A percentile compares a stretch with the other conserved stretches of the same genome.
Conservation (phyloP, 2,113 vertebrate genomes). For the Chunga burmeisteri region DNA sequence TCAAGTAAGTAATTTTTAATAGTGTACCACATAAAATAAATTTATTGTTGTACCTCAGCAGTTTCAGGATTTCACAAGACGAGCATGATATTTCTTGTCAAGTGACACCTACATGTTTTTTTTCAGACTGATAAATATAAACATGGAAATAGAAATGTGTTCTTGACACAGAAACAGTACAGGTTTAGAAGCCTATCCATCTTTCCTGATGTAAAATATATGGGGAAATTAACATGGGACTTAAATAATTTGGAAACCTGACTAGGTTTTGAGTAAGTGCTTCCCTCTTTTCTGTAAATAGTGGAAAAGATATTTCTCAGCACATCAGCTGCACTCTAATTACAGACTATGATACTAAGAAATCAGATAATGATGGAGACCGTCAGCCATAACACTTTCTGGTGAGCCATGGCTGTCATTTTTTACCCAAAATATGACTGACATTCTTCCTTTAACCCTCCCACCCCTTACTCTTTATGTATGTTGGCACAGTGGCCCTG, state of each 20-base stretch:
- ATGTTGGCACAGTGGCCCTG: neutral
- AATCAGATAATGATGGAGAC: conserved; percentile 19
- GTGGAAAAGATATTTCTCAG: conserved; percentile 23
- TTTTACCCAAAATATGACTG: conserved; percentile 35
- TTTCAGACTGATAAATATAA: neutral
- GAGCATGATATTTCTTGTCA: neutral
- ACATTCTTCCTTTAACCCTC: conserved; percentile 22
- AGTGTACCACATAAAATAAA: neutral
- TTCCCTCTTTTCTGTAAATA: neutral
- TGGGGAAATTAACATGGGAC: neutral
- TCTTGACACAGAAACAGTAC: neutral
- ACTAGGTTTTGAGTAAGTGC: neutral
- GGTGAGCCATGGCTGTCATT: neutral
- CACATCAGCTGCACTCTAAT: neutral
- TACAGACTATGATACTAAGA: neutral
- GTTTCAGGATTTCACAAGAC: conserved; percentile 12
- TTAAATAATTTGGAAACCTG: neutral
- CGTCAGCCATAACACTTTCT: conserved; percentile 7
- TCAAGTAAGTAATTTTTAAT: conserved; percentile 5
- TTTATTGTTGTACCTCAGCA: neutral
- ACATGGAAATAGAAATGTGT: neutral
- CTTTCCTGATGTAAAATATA: conserved; percentile 20
- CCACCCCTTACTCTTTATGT: neutral
- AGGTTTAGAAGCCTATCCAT: neutral
- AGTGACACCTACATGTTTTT: neutral